Evolutionary conservation across 2,113 vertebrate genomes (phyloP).

Genomic region (Calypte anna): DNA sequence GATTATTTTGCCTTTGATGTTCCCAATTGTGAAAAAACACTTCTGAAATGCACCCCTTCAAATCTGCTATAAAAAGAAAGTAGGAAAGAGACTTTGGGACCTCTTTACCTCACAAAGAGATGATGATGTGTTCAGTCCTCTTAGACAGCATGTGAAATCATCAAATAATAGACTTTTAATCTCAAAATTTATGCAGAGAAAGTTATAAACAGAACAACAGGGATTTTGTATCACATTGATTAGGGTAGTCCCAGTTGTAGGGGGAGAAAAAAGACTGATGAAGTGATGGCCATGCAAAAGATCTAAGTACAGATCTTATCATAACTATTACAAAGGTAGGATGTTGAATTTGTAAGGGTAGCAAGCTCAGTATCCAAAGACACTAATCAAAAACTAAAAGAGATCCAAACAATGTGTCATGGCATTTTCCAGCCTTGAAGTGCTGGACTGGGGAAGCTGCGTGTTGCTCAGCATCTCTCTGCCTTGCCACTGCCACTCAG

Average conservation of each 20-base stretch:
- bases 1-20: background rate
- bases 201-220: background rate
- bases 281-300: background rate
- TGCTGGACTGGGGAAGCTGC: accelerated
- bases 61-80: background rate
- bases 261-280: background rate
- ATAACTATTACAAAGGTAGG: background rate
- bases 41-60: background rate
- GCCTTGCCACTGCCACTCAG: background rate
- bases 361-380: background rate
- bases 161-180: background rate
- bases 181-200: background rate
- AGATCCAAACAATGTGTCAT: background rate
- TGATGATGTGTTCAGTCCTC: background rate
- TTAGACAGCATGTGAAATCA: background rate
- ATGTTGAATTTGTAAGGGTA: background rate
- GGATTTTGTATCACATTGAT: background rate
- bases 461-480: accelerated
- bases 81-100: background rate
- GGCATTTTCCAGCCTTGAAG: background rate
- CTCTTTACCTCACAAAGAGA: background rate
- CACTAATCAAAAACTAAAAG: background rate
- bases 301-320: background rate
- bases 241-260: background rate
- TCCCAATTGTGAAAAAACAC: accelerated